Base-by-base conservation (phyloP, 92 coral and sea anemone species). In the Virgularia gustaviana region DNA sequence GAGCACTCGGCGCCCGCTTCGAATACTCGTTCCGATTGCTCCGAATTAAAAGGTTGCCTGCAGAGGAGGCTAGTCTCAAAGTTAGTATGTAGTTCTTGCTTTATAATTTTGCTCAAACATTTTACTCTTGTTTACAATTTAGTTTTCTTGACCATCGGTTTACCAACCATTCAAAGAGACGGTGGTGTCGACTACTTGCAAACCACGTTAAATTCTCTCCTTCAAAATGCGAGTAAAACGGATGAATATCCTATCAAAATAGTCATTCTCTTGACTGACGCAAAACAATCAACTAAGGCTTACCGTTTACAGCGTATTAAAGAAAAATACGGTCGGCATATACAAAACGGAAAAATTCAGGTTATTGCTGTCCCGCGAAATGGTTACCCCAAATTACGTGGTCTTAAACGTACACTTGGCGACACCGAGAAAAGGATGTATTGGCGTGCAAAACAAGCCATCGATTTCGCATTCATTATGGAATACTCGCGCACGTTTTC, bases 381-480 rank as follows among this genome's bases (percentile, higher is more conserved):
- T 12, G 90, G 65, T 35, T 92, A 92, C 36, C 96, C 98, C 15
- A 83, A 66, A 32, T 86, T 92, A 27, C 60, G 27, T 23, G 95
- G 90, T 4, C 66, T 92, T 6, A 58, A 45, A 25, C 35, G 51
- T 30, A 89, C 96, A 0, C 70, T 77, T 9, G 71, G 56, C 3
- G 96, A 92, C 38, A 54, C 84, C 10, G 85, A 44, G 8, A 72
- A 80, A 27, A 60, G 92, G 62, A 79, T 92, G 82, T 83, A 59
- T 49, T 92, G 98, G 98, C 96, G 98, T 0, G 83, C 98, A 0
- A 92, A 92, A 44, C 98, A 92, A 32, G 55, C 67, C 43, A 82
- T 92, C 52, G 98, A 92, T 27, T 82, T 89, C 33, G 88, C 76
- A 1, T 92, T 87, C 42, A 51, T 92, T 35, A 81, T 92, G 78